These are phyloP conservation scores for Arnoldichthys spilopterus DNA, from an alignment of 2,797 vertebrate genomes.

Conservation along the genomic window DNA sequence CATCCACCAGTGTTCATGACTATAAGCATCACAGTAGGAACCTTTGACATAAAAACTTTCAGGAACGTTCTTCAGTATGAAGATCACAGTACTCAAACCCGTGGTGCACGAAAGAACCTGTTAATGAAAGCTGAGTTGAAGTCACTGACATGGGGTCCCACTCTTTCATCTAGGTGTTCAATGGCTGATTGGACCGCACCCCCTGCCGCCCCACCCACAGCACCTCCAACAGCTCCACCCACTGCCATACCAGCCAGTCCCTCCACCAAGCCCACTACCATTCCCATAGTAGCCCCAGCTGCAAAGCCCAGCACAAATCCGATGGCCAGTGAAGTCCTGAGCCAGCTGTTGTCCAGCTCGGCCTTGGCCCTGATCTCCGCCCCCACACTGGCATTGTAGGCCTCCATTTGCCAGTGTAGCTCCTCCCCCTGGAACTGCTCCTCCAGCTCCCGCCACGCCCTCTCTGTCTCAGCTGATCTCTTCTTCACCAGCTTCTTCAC, in stretches of 20 bases:
- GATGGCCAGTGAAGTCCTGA: constrained; percentile 71
- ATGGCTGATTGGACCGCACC: constrained; percentile 77
- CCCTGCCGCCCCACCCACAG: constrained; percentile 73
- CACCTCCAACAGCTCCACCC: constrained; percentile 62
- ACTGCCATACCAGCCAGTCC: constrained; percentile 74
- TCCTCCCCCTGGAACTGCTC: constrained; percentile 68
- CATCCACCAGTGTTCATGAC: neutral
- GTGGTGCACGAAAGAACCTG: constrained; percentile 71
- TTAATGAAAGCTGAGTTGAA: constrained; percentile 80
- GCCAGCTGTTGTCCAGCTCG: constrained; percentile 74
- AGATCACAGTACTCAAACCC: constrained; percentile 24
- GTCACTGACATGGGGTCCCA: constrained; percentile 68
- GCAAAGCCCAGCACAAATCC: constrained; percentile 70
- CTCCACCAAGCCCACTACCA: constrained; percentile 72
- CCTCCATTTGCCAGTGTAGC: constrained; percentile 65
- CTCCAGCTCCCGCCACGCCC: constrained; percentile 67
- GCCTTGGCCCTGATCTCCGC: constrained; percentile 72
- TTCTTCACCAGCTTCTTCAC: constrained; percentile 71
- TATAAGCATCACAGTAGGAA: neutral
- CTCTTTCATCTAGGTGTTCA: constrained; percentile 73
- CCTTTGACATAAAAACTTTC: neutral
- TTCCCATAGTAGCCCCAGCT: constrained; percentile 72
- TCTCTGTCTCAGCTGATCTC: constrained; percentile 64
- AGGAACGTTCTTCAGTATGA: neutral
- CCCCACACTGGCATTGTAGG: constrained; percentile 56